These are phyloP conservation scores for Danio tinwini DNA, from an alignment of 2,797 vertebrate genomes.

Conservation along the genomic window DNA sequence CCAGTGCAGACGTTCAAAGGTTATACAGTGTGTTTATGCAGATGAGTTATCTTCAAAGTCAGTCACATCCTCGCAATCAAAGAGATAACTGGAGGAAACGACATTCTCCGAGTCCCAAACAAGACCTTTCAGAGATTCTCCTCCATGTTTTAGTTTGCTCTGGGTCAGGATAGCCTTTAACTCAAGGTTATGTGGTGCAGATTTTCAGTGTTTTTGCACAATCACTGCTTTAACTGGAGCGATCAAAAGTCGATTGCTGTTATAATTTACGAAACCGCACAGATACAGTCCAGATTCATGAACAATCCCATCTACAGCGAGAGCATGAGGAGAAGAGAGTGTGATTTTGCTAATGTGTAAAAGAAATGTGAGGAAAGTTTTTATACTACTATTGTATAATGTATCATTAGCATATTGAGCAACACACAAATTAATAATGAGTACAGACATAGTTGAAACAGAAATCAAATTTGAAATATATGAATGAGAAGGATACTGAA, in stretches of 20 bases:
- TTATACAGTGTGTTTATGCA: constrained; percentile 40
- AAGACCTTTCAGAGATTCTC: not conserved
- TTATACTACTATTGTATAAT: not conserved
- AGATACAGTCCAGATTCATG: not conserved
- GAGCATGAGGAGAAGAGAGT: not conserved
- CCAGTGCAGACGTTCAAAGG: not conserved
- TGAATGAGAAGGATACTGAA: too few species aligned
- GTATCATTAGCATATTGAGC: not conserved
- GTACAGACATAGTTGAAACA: too few species aligned
- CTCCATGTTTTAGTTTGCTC: not conserved
- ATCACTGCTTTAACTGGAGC: not conserved
- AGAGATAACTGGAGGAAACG: constrained; percentile 19
- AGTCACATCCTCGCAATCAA: constrained; percentile 50
- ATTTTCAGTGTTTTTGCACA: constrained; percentile 9
- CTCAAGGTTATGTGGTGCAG: not conserved
- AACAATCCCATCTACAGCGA: not conserved
- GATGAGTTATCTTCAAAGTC: constrained; percentile 47
- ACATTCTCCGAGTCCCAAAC: constrained; percentile 18
- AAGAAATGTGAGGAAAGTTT: not conserved
- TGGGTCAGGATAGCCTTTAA: constrained; percentile 4
- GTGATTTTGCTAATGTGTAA: not conserved
- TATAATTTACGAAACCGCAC: not conserved
- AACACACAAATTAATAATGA: too few species aligned
- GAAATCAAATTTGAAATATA: too few species aligned
- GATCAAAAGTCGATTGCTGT: not conserved